Evolutionary conservation across 2,888 invertebrate genomes (phyloP).

Genomic region (Lepidocyrtoides sp.): DNA sequence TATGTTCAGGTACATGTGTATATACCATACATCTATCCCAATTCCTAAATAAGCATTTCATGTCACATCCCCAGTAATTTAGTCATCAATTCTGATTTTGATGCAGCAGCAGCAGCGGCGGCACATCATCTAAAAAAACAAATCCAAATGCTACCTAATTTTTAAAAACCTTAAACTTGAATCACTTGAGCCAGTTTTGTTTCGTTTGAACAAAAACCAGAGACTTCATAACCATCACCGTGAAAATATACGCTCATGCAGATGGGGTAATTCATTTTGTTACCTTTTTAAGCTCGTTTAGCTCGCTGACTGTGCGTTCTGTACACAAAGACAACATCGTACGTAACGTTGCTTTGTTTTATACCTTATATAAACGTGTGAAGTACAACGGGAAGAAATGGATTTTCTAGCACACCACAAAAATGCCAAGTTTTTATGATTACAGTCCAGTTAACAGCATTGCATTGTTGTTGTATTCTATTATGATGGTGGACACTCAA

Average conservation of each 20-base stretch:
- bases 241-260: background rate
- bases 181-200: background rate
- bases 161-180: background rate
- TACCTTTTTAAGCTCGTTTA: constrained; percentile 50
- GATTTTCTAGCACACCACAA: constrained; percentile 69
- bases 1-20: background rate
- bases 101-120: constrained; percentile 9
- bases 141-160: background rate
- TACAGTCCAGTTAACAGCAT: constrained; percentile 14
- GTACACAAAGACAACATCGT: background rate
- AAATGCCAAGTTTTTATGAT: constrained; percentile 53
- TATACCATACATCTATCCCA: constrained; percentile 37
- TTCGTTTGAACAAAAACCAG: constrained; percentile 47
- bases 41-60: too few relatives aligned
- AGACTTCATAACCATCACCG: constrained; percentile 21
- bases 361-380: constrained; percentile 53
- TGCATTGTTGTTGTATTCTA: constrained; percentile 16
- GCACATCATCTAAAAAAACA: constrained; percentile 62
- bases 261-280: constrained; percentile 62
- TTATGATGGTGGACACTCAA: constrained; percentile 6
- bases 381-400: constrained; percentile 51
- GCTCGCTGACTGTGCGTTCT: background rate
- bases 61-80: constrained; percentile 73
- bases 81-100: constrained; percentile 72
- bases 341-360: constrained; percentile 45